Conservation (phyloP, 1,140 invertebrate genomes). For the Zelostemma sp. region DNA sequence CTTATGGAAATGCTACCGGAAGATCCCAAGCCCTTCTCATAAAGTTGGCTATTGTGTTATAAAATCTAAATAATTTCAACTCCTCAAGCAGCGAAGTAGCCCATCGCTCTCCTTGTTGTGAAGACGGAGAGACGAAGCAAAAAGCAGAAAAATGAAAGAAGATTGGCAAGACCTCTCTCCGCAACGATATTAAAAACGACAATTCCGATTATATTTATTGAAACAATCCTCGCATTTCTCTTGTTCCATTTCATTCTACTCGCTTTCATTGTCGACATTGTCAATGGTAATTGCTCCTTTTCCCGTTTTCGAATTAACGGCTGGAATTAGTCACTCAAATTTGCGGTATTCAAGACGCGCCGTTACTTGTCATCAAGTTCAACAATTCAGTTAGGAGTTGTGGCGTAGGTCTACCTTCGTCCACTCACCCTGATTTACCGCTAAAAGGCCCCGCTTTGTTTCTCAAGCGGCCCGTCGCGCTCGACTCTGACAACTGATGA, state of each 20-base stretch:
- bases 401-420: slow-evolving; percentile 1
- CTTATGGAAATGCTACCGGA: slow-evolving; percentile 65
- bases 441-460: slow-evolving; percentile 10
- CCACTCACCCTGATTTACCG: slow-evolving; percentile 1
- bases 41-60: slow-evolving; percentile 69
- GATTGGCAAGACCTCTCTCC: slow-evolving; percentile 4
- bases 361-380: slow-evolving; percentile 43
- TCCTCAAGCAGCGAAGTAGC: slow-evolving; percentile 40
- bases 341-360: slow-evolving; percentile 36
- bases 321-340: slow-evolving; percentile 40
- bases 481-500: slow-evolving; percentile 14
- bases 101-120: slow-evolving; percentile 18
- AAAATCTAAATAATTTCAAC: slow-evolving; percentile 70
- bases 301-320: slow-evolving; percentile 7
- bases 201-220: slow-evolving; percentile 64
- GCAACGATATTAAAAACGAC: slow-evolving; percentile 20
- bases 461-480: not conserved
- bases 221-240: slow-evolving; percentile 29
- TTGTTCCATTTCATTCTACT: not conserved
- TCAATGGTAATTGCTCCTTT: slow-evolving; percentile 4
- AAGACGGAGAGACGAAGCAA: slow-evolving; percentile 25
- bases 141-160: slow-evolving; percentile 21
- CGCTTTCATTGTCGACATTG: not conserved
- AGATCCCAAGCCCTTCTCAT: slow-evolving; percentile 53
- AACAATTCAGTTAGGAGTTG: slow-evolving; percentile 59